Percentiles rank a stretch among this genome's conserved stretches.
Conservation (phyloP, 2,888 invertebrate species). For the Nebria brevicollis region DNA sequence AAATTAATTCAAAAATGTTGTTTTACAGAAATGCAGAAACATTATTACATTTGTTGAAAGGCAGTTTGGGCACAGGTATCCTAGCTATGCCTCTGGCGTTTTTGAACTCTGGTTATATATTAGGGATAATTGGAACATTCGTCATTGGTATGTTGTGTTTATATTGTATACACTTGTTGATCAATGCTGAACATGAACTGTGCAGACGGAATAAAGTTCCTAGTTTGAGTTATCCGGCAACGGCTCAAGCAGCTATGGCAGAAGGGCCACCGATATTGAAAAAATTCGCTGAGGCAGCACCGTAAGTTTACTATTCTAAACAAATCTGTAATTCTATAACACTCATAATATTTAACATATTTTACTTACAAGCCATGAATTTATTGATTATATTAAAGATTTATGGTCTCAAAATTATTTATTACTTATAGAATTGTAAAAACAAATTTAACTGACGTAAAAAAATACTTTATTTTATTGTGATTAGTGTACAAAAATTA, state of each 20-base stretch:
- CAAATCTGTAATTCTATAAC: too few species aligned
- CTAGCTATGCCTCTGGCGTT: conserved; percentile 92
- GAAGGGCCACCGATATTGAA: conserved; percentile 79
- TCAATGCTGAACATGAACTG: conserved; percentile 74
- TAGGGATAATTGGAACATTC: conserved; percentile 83
- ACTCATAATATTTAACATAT: too few species aligned
- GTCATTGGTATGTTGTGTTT: conserved; percentile 90
- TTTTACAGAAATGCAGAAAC: conserved; percentile 78
- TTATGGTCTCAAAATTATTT: too few species aligned
- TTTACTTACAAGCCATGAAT: too few species aligned
- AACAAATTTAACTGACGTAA: too few species aligned
- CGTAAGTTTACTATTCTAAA: conserved; percentile 65
- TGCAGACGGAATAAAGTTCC: conserved; percentile 68
- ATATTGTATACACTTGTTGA: conserved; percentile 92
- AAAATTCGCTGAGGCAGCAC: conserved; percentile 72
- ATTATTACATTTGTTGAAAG: conserved; percentile 86
- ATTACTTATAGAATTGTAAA: too few species aligned
- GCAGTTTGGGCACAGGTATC: conserved; percentile 91
- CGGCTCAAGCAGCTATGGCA: conserved; percentile 79
- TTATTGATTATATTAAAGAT: too few species aligned
- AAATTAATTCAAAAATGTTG: not conserved
- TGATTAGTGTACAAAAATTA: too few species aligned
- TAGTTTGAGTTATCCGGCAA: conserved; percentile 80
- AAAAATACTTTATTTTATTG: too few species aligned
- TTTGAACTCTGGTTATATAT: conserved; percentile 80